phyloP scores from a whole-genome alignment of 2,797 vertebrate genomes.

The Gobio occitaniae region DNA sequence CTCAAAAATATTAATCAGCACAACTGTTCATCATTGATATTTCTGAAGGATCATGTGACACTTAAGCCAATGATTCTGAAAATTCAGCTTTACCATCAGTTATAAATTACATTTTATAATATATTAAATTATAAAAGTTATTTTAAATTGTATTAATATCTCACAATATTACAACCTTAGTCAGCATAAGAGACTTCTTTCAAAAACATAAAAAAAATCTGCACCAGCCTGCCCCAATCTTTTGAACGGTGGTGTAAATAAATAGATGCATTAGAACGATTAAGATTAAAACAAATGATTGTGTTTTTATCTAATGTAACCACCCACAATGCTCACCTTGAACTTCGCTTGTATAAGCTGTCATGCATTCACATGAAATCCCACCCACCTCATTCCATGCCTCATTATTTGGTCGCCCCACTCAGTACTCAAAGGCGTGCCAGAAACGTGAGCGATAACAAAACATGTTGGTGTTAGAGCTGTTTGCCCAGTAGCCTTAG shows the following conservation, averaged over 20 bases:
- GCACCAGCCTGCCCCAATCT: neutral
- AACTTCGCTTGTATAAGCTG: conserved; percentile 57
- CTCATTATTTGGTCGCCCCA: neutral
- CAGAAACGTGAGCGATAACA: conserved; percentile 39
- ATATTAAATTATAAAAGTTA: neutral
- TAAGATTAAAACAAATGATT: neutral
- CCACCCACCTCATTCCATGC: neutral
- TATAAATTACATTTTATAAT: neutral
- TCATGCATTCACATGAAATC: conserved; percentile 26
- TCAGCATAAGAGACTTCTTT: neutral
- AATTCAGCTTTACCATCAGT: no score
- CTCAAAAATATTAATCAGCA: neutral
- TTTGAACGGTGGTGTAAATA: neutral
- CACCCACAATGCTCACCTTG: conserved; percentile 59
- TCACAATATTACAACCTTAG: neutral
- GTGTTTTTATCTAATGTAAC: conserved; percentile 47
- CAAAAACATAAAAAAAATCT: neutral
- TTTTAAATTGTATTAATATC: neutral
- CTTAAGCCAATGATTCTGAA: neutral
- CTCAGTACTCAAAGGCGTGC: neutral
- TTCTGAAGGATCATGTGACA: neutral
- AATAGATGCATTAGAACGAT: neutral
- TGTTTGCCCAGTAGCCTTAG: conserved; percentile 20
- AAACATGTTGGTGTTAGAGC: conserved; percentile 15
- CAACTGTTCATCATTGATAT: neutral